phyloP scores from a whole-genome alignment of 2,888 invertebrate genomes.

The Rotaria sp. region DNA sequence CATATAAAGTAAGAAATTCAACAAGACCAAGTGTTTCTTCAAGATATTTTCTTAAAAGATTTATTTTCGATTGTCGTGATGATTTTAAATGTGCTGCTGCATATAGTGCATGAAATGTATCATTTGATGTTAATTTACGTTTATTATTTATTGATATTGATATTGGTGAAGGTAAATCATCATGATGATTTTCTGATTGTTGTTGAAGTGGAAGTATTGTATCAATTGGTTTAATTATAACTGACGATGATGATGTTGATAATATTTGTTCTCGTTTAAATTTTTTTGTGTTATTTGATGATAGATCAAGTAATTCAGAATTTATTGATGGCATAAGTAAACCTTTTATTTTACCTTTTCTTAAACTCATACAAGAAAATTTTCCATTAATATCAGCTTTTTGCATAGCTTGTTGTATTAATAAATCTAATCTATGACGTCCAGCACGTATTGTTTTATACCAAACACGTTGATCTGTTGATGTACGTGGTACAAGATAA shows the following conservation, averaged over 20 bases:
- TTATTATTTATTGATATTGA: not conserved
- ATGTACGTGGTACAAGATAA: constrained; percentile 18
- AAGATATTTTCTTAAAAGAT: not conserved
- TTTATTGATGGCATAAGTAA: not conserved
- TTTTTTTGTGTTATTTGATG: not conserved
- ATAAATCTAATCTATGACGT: constrained; percentile 18
- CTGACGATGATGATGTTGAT: not conserved
- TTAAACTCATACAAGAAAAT: constrained; percentile 21
- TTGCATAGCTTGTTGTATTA: constrained; percentile 19
- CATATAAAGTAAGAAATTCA: constrained; percentile 27
- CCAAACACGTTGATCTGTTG: constrained; percentile 22
- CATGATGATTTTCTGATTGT: not conserved
- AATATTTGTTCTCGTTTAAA: not conserved
- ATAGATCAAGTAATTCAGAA: not conserved
- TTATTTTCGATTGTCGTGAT: constrained; percentile 18
- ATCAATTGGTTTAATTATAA: not conserved
- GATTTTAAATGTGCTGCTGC: constrained; percentile 8
- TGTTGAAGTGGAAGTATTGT: not conserved
- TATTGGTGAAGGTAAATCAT: not conserved
- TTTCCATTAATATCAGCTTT: not conserved
- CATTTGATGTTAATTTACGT: constrained; percentile 21
- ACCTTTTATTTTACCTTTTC: constrained; percentile 31
- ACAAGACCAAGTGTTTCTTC: constrained; percentile 21
- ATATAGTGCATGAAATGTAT: constrained; percentile 5
- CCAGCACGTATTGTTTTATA: constrained; percentile 30